phyloP scores from a whole-genome alignment of 2,797 vertebrate genomes.

The Scyliorhinus canicula region DNA sequence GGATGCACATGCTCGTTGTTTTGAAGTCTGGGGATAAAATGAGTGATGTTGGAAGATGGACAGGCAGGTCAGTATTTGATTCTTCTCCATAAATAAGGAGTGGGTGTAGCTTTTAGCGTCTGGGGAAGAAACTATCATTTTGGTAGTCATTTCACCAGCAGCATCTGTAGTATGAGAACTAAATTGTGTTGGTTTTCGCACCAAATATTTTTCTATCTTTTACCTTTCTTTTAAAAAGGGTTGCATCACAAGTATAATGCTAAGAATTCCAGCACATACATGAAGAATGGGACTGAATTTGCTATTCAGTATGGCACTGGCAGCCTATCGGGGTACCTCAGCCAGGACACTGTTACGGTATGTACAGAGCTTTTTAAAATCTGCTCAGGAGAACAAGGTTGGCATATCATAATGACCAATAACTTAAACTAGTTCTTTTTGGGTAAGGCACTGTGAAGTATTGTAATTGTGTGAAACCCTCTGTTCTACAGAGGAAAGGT shows the following conservation, averaged over 20 bases:
- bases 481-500: neutral
- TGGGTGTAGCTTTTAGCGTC: neutral
- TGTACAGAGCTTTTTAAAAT: constrained; percentile 40
- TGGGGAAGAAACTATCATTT: neutral
- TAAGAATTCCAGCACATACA: constrained; percentile 73
- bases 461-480: neutral
- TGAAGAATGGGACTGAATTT: constrained; percentile 82
- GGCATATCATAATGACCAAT: neutral
- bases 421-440: neutral
- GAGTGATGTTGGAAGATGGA: no score
- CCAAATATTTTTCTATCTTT: neutral
- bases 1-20: neutral
- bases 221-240: constrained; percentile 55
- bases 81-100: neutral
- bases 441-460: neutral
- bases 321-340: constrained; percentile 87
- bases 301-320: constrained; percentile 85
- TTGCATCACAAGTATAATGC: constrained; percentile 84
- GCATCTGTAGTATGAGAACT: neutral
- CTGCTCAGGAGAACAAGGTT: neutral
- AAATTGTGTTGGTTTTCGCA: neutral
- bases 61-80: no score
- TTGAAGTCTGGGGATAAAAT: neutral
- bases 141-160: neutral
- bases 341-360: constrained; percentile 69